phyloP scores from a whole-genome alignment of 1,140 invertebrate species.

The Branchinecta lynchi region DNA sequence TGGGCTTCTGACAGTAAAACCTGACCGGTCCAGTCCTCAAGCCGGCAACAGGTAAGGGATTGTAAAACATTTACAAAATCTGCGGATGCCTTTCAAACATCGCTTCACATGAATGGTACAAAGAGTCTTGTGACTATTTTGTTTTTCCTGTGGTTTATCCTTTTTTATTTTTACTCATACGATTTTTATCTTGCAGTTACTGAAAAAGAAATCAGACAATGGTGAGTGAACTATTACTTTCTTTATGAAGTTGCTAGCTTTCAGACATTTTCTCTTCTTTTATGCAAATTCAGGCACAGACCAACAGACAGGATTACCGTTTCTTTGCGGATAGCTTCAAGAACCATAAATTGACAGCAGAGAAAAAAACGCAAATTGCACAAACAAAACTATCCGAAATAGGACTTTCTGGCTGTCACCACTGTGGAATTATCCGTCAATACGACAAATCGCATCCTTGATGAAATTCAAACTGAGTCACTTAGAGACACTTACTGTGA shows the following conservation, averaged over 20 bases:
- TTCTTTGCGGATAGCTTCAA: too few relatives aligned
- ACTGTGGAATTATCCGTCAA: neutral
- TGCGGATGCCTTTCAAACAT: too few relatives aligned
- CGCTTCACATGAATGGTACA: too few relatives aligned
- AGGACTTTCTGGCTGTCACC: neutral
- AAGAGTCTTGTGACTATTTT: too few relatives aligned
- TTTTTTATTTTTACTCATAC: conserved; percentile 21
- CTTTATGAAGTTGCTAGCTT: conserved; percentile 5
- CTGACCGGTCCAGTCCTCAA: too few relatives aligned
- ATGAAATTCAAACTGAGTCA: too few relatives aligned
- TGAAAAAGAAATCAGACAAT: conserved; percentile 68
- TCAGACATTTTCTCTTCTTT: neutral
- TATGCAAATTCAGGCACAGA: neutral
- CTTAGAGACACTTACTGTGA: too few relatives aligned
- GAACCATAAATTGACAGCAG: conserved; percentile 7
- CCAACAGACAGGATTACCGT: conserved; percentile 11
- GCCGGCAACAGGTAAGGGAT: too few relatives aligned
- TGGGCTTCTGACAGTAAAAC: too few relatives aligned
- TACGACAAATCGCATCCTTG: neutral
- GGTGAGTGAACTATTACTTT: conserved; percentile 43
- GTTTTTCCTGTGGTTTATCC: too few relatives aligned
- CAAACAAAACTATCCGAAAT: neutral
- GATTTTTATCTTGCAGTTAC: conserved; percentile 53
- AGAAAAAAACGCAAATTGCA: neutral
- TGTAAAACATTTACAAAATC: too few relatives aligned